Conservation (phyloP, 2,888 invertebrate species). For the Epistrophe eligans region DNA sequence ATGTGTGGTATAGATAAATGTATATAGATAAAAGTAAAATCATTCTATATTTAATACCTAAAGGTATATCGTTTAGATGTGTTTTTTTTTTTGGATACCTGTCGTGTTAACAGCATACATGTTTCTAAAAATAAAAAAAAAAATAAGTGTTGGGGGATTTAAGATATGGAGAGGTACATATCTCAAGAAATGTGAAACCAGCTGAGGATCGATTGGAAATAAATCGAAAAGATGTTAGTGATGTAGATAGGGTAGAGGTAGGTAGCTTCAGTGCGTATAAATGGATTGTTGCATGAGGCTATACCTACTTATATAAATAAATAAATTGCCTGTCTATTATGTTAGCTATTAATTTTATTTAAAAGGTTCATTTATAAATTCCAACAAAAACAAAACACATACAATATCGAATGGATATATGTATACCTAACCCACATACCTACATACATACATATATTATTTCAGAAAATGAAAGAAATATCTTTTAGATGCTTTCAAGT, state of each 20-base stretch:
- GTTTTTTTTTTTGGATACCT: slow-evolving; percentile 65
- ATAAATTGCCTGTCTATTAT: slow-evolving; percentile 75
- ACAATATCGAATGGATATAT: background rate
- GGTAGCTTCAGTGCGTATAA: slow-evolving; percentile 35
- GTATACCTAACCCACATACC: too few relatives aligned
- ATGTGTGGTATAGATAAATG: background rate
- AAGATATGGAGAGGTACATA: background rate
- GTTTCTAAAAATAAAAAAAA: background rate
- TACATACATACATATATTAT: too few relatives aligned
- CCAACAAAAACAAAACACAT: background rate
- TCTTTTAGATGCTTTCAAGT: slow-evolving; percentile 5
- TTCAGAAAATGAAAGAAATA: background rate
- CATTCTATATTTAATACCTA: background rate
- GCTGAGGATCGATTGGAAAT: slow-evolving; percentile 54
- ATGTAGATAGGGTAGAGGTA: slow-evolving; percentile 9
- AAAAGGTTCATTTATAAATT: slow-evolving; percentile 69
- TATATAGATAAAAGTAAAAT: background rate
- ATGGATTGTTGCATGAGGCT: slow-evolving; percentile 54
- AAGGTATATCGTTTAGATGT: slow-evolving; percentile 38
- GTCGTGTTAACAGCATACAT: slow-evolving; percentile 52
- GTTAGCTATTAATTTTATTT: slow-evolving; percentile 73
- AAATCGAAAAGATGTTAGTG: slow-evolving; percentile 57
- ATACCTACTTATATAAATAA: slow-evolving; percentile 1
- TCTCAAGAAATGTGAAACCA: background rate
- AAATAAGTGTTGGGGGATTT: background rate